Evolutionary conservation across 2,888 invertebrate species (phyloP).

Genomic region (Alsophila aescularia): DNA sequence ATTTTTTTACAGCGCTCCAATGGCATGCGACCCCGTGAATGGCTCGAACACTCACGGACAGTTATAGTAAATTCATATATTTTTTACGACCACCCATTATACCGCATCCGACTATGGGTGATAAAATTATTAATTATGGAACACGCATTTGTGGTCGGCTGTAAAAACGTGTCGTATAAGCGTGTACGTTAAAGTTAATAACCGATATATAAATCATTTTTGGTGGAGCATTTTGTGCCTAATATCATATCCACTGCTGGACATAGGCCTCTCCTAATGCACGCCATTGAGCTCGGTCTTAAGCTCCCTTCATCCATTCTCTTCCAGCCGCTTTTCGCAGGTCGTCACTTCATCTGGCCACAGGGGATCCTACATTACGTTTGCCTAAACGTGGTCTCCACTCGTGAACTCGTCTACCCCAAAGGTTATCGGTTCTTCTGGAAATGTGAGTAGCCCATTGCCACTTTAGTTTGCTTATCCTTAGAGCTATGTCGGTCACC

Average conservation of each 20-base stretch:
- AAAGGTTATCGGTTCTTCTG: no score
- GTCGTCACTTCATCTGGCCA: no score
- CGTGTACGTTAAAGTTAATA: conserved; percentile 2
- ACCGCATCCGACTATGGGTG: conserved; percentile 25
- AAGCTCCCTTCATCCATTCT: no score
- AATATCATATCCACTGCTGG: background rate
- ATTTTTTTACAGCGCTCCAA: conserved; percentile 10
- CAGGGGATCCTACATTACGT: no score
- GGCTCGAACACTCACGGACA: conserved; percentile 3
- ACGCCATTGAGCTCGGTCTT: no score
- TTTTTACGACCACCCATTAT: conserved; percentile 25
- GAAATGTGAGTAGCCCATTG: no score
- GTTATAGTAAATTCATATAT: conserved; percentile 25
- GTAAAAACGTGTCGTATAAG: conserved; percentile 13
- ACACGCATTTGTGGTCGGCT: conserved; percentile 20
- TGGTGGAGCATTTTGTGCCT: background rate
- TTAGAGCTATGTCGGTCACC: no score
- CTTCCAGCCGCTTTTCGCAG: no score
- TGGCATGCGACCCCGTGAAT: conserved; percentile 7
- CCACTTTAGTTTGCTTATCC: no score
- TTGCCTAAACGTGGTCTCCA: no score
- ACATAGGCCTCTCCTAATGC: no score
- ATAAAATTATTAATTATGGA: conserved; percentile 27
- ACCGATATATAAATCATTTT: background rate
- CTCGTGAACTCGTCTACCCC: no score